A percentile compares a stretch with the other conserved stretches of the same genome.
Conservation (phyloP, 2,797 vertebrate genomes). For the Argyrosomus regius region DNA sequence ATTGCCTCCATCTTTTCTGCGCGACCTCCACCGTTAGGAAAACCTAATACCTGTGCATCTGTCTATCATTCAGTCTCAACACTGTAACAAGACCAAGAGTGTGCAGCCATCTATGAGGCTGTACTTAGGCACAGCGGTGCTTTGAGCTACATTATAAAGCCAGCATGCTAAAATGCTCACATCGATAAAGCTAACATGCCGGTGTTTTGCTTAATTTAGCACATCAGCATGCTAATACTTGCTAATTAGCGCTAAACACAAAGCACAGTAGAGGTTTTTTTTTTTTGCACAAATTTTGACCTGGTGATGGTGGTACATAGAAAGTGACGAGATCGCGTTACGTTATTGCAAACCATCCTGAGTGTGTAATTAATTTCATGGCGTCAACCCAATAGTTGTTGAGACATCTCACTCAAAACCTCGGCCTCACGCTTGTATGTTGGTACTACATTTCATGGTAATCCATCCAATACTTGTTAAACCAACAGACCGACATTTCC, state of each 20-base stretch:
- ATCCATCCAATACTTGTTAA: too few relatives aligned
- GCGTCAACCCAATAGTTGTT: background rate
- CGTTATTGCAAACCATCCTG: background rate
- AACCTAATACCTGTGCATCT: background rate
- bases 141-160: background rate
- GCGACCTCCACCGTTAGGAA: background rate
- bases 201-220: background rate
- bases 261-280: background rate
- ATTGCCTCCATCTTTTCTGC: background rate
- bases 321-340: background rate
- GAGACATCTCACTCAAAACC: background rate
- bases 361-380: background rate
- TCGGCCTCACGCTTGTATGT: too few relatives aligned
- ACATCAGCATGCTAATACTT: background rate
- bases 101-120: background rate
- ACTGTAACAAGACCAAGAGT: background rate
- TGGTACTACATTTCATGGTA: too few relatives aligned
- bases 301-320: background rate
- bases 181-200: background rate
- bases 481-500: too few relatives aligned
- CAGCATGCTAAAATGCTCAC: background rate
- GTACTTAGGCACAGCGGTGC: too few relatives aligned
- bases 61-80: background rate
- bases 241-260: background rate
- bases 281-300: too few relatives aligned